Conservation (phyloP, 2,113 vertebrate genomes). For the Sarotherodon lohbergeri region DNA sequence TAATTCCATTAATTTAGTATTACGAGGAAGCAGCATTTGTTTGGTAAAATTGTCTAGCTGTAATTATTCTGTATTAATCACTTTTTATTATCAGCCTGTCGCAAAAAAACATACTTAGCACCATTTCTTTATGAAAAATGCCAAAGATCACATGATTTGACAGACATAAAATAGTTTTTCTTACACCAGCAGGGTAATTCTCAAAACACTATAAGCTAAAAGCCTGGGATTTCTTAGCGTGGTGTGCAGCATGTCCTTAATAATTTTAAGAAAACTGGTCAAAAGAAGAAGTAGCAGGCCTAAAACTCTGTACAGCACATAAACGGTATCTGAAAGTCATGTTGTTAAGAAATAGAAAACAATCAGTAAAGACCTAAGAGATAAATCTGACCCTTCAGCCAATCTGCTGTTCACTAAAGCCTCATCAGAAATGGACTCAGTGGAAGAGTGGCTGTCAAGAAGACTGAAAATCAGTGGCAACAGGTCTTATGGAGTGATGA, state of each 20-base stretch:
- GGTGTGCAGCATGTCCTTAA: not conserved
- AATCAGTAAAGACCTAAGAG: not conserved
- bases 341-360: not conserved
- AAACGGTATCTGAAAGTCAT: not conserved
- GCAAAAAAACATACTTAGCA: fast-evolving
- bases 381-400: not conserved
- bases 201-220: not conserved
- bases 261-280: too few species aligned
- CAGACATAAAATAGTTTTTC: not conserved
- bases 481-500: not conserved
- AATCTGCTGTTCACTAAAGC: not conserved
- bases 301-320: too few species aligned
- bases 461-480: not conserved
- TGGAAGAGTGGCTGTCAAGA: not conserved
- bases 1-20: not conserved
- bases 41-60: not conserved
- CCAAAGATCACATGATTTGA: not conserved
- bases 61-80: not conserved
- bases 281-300: too few species aligned
- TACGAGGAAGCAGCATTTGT: not conserved
- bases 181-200: not conserved
- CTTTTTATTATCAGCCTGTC: not conserved
- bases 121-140: not conserved
- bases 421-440: not conserved
- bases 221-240: not conserved